phyloP scores from a whole-genome alignment of 2,113 vertebrate species.

The Acrocephalus arundinaceus region DNA sequence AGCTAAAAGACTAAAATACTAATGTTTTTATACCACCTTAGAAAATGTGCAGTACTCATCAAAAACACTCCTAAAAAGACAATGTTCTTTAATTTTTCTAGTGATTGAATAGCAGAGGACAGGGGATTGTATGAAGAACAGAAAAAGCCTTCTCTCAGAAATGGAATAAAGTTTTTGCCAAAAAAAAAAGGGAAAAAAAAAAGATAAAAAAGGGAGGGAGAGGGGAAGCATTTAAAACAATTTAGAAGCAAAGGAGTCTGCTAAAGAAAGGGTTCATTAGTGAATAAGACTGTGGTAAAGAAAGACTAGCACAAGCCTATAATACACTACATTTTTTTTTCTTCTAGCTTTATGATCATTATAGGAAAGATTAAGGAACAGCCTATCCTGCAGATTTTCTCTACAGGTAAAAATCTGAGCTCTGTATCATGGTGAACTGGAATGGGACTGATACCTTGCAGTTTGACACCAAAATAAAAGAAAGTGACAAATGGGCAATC shows the following conservation, averaged over 20 bases:
- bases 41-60: neutral
- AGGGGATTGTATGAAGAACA: neutral
- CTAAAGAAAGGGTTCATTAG: neutral
- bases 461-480: neutral
- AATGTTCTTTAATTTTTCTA: neutral
- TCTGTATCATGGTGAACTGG: neutral
- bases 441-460: neutral
- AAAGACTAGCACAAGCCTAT: neutral
- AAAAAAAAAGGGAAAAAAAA: no score
- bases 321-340: no score
- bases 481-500: neutral
- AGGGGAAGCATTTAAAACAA: neutral
- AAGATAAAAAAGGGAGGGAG: fast-evolving
- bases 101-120: neutral
- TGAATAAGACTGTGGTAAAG: neutral
- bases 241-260: neutral
- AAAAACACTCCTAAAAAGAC: neutral
- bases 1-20: neutral
- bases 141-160: neutral
- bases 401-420: neutral
- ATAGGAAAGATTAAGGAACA: neutral
- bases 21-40: neutral
- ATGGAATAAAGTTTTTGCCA: neutral
- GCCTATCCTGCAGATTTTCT: neutral
- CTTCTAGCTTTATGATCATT: neutral